A percentile compares a stretch with the other conserved stretches of the same genome.
These are phyloP conservation scores for Heliconius melpomene DNA, from an alignment of 1,140 invertebrate genomes.

Conservation along the genomic window DNA sequence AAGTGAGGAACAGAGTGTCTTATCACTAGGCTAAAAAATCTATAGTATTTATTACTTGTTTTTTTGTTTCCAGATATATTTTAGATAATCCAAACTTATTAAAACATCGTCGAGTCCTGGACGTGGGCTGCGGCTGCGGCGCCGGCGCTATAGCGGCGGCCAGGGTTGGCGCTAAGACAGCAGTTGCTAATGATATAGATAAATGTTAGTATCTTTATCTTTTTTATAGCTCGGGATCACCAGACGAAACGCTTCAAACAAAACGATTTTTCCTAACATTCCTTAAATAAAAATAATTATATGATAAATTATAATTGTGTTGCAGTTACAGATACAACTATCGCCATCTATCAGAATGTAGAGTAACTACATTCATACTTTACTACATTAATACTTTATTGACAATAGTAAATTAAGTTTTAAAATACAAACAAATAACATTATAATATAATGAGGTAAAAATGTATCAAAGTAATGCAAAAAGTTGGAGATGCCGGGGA, in stretches of 20 bases:
- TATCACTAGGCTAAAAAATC: too few relatives aligned
- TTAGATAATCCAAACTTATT: conserved; percentile 70
- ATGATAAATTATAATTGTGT: too few relatives aligned
- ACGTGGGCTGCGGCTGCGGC: conserved; percentile 69
- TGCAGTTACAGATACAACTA: background rate
- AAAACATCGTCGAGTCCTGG: conserved; percentile 50
- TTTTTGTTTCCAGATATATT: conserved; percentile 72
- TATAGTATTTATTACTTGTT: background rate
- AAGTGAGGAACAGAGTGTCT: too few relatives aligned
- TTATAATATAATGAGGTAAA: too few relatives aligned
- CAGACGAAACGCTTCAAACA: too few relatives aligned
- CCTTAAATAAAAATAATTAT: too few relatives aligned
- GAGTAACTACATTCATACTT: background rate
- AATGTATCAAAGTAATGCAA: background rate
- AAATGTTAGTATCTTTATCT: conserved; percentile 49
- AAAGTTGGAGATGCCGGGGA: conserved; percentile 52
- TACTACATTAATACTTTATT: too few relatives aligned
- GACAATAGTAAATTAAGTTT: too few relatives aligned
- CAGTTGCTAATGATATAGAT: conserved; percentile 69
- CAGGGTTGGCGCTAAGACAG: conserved; percentile 50
- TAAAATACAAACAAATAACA: too few relatives aligned
- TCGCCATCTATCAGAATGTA: background rate
- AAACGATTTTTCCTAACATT: too few relatives aligned
- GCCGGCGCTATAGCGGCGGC: conserved; percentile 63
- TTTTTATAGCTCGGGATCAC: too few relatives aligned